Evolutionary conservation across 2,888 invertebrate species (phyloP), one percentile per base, ranked within the genome.

Genomic region (Lordiphosa fenestrarum): DNA sequence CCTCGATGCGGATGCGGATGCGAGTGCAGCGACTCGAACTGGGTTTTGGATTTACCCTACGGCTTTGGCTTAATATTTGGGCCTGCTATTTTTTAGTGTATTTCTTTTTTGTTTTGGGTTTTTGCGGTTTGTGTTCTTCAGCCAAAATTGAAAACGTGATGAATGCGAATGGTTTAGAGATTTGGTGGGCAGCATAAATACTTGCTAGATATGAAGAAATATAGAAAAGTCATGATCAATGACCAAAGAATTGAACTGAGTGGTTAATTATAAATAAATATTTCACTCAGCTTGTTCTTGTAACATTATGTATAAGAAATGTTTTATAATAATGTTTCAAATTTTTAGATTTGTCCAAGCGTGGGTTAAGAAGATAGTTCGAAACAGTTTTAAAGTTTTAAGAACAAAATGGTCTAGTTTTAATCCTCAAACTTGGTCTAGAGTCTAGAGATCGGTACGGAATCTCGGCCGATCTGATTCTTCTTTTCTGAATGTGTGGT

Each of bases 31-130:
- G 56, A 62, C 62, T 61, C 59, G 48, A 65, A 41, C 37, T 63
- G 54, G 63, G 64, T 30, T 63, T 60, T 53, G 54, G 54, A 35
- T 58, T 60, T 13, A 64, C 36, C 60, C 64, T 12, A 23, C 56
- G 81, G 73, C 84, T 69, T 69, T 71, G 56, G 74, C 71, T 71
- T 71, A 80, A 51, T 59, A 73, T 58, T 82, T 63, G 69, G 64
- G 37, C 72, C 59, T 71, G 63, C 40, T 30, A 40, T 44, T 50
- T 66, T 50, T 33, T 19, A 5, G 13, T n/a, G 40, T 37, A 50
- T 33, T 41, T 35, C 9, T 19, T 30, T 35, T 35, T 44, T 42
- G 10, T 19, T 39, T 46, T 44, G 44, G 62, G 50, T 48, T 55
- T 66, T 55, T 50, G 42, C 41, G 49, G 46, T 25, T 19, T 19